These are phyloP conservation scores for Sepioteuthis lessoniana DNA, from an alignment of 2,888 invertebrate species.

Conservation along the genomic window DNA sequence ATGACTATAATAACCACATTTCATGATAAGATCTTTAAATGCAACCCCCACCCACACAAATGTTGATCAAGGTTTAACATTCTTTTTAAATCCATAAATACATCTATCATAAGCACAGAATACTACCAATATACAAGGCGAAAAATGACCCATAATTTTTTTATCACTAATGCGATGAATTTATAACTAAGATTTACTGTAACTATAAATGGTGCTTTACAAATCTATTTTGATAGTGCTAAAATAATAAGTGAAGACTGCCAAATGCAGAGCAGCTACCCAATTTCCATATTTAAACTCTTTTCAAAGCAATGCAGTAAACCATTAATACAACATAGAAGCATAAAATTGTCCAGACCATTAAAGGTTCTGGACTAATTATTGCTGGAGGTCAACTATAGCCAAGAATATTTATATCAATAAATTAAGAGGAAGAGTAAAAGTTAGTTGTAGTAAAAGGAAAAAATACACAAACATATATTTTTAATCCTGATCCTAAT, in stretches of 20 bases:
- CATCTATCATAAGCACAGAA: background rate
- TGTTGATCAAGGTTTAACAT: too few relatives aligned
- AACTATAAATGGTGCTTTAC: background rate
- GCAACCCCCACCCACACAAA: too few relatives aligned
- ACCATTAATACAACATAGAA: background rate
- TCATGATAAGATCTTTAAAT: too few relatives aligned
- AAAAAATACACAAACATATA: too few relatives aligned
- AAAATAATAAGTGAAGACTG: background rate
- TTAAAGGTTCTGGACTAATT: background rate
- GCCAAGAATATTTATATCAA: background rate
- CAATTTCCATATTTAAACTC: too few relatives aligned
- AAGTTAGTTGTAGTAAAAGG: background rate
- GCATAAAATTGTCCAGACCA: background rate
- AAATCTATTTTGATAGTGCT: background rate
- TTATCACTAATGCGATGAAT: too few relatives aligned
- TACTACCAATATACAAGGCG: background rate
- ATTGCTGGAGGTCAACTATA: background rate
- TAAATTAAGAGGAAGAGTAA: background rate
- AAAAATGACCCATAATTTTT: background rate
- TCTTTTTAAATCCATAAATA: background rate
- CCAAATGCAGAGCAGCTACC: background rate
- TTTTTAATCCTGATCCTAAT: too few relatives aligned
- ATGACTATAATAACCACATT: too few relatives aligned
- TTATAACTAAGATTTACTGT: too few relatives aligned
- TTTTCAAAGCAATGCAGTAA: background rate